phyloP scores from a whole-genome alignment of 2,113 vertebrate genomes.

The Notothenia coriiceps region DNA sequence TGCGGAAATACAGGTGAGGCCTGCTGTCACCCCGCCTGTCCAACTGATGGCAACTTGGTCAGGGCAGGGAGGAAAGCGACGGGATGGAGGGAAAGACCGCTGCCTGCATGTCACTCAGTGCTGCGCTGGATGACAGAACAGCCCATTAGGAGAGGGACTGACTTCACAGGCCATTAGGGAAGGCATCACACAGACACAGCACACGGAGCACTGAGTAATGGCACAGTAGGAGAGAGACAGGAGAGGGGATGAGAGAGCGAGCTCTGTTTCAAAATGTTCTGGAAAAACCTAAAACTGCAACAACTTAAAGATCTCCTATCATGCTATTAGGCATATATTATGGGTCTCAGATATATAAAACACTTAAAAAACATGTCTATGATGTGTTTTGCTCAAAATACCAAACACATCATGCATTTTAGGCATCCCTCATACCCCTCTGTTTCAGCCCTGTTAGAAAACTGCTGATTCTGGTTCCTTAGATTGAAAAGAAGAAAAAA shows the following conservation, averaged over 20 bases:
- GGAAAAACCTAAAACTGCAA: constrained; percentile 1
- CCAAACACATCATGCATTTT: no score
- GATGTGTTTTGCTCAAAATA: no score
- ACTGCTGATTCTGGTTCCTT: no score
- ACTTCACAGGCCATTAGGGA: constrained; percentile 85
- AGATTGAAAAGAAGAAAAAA: no score
- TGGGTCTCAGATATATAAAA: no score
- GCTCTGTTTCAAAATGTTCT: neutral
- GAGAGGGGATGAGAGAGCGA: constrained; percentile 22
- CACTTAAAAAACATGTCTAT: no score
- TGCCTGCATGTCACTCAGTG: constrained; percentile 76
- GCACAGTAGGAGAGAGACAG: constrained; percentile 39
- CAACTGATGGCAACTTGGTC: constrained; percentile 66
- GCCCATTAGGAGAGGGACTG: constrained; percentile 80
- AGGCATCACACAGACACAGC: constrained; percentile 72
- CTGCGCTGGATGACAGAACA: constrained; percentile 80
- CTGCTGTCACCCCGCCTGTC: constrained; percentile 76
- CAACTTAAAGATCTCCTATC: neutral
- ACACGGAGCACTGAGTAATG: constrained; percentile 74
- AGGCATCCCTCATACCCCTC: no score
- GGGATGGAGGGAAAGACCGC: constrained; percentile 45
- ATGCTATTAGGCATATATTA: no score
- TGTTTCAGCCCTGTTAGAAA: no score
- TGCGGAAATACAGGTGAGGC: constrained; percentile 63
- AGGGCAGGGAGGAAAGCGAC: constrained; percentile 40